phyloP scores from a whole-genome alignment of 1,140 invertebrate species.

The Tetramorium simillimum region DNA sequence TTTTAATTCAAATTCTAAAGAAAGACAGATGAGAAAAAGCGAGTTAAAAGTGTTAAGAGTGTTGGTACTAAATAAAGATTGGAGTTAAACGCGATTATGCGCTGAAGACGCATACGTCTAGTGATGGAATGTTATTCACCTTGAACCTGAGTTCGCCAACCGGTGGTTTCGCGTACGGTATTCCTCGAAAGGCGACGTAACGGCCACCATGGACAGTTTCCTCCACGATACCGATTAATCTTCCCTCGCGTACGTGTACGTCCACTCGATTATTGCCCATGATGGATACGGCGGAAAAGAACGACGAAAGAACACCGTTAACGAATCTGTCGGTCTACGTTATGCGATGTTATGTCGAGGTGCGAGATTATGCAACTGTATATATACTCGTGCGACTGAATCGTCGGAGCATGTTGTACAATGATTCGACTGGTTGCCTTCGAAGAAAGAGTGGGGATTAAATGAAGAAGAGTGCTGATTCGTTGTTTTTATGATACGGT shows the following conservation, averaged over 20 bases:
- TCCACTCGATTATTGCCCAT: slow-evolving; percentile 4
- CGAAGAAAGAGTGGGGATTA: background rate
- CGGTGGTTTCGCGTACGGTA: slow-evolving; percentile 78
- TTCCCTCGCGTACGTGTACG: slow-evolving; percentile 61
- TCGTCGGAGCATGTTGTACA: background rate
- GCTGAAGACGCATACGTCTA: background rate
- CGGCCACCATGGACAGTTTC: slow-evolving; percentile 44
- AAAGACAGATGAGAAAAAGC: background rate
- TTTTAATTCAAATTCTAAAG: background rate
- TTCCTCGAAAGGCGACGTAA: slow-evolving; percentile 72
- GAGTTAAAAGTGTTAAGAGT: background rate
- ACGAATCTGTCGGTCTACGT: background rate
- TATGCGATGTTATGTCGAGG: background rate
- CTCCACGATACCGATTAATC: slow-evolving; percentile 62
- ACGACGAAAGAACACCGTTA: background rate
- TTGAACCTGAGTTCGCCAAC: slow-evolving; percentile 73
- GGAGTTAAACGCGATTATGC: background rate
- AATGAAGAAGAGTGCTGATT: background rate
- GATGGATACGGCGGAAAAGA: background rate
- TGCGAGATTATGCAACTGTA: background rate
- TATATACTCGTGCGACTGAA: background rate
- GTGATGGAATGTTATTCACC: slow-evolving; percentile 57
- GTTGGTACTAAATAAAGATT: background rate
- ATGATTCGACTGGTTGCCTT: background rate
- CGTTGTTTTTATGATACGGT: background rate